Evolutionary conservation across 2,888 invertebrate species (phyloP), one percentile per base, ranked within the genome.

Genomic region (Drosophila acutilabella): DNA sequence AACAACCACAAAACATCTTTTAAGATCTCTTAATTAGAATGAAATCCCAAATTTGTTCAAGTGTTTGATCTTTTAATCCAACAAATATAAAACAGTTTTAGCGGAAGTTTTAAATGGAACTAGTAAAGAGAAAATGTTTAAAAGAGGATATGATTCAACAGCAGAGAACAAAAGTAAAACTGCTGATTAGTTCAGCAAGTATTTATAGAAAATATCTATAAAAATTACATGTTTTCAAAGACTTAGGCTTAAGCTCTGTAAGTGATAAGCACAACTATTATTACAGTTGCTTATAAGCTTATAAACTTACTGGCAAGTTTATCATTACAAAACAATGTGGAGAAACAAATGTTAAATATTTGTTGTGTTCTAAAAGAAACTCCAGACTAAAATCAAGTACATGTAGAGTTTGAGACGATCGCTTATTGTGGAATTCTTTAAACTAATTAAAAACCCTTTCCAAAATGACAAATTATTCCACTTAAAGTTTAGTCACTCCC

Each of bases 1-100:
- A 16, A 30, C 10, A 40, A 40, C 18, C 40, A 75, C 40, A 26
- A 56, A 53, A 59, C 61, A 52, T 61, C 58, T 62, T 36, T 26
- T 33, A 64, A 30, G 53, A 74, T 69, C 74, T 76, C 75, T 75
- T 74, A 78, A 75, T 78, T 78, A 75, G 51, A 75, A 67, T 74
- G 13, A 59, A 60, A 53, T 30, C 7, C 78, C 74, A 73, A 78
- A 75, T 73, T 52, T 42, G 68, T 58, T 64, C 18, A 62, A 60
- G 74, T 78, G 68, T 64, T 59, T 36, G 36, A 30, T 73, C 51
- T 61, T 64, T 33, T 44, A 50, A 65, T 41, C 54, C 67, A 41
- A 51, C 57, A 44, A 64, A 11, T 13, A 36, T 48, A 42, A 64
- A 65, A 58, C 33, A 4, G 14, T 36, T 56, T 64, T 40, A 44